A percentile compares a stretch with the other conserved stretches of the same genome.
Evolutionary conservation across 2,113 vertebrate genomes (phyloP).

Genomic region (Rhagologus leucostigma): DNA sequence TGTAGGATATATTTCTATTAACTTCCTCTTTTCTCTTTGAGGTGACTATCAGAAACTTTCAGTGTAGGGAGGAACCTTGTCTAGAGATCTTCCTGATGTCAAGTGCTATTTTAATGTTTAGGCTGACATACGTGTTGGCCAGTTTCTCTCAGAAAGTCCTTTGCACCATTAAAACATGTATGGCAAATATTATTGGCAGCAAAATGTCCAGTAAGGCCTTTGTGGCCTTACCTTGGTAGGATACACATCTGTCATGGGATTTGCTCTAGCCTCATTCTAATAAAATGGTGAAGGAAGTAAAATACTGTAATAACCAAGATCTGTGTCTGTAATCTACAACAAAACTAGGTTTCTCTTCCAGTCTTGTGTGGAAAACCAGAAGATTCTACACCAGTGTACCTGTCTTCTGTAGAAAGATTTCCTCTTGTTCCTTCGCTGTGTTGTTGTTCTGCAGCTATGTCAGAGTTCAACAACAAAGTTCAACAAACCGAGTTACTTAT

Average conservation of each 20-base stretch:
- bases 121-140: neutral
- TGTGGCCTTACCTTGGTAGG: neutral
- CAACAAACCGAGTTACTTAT: neutral
- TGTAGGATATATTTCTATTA: neutral
- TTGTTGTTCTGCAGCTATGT: neutral
- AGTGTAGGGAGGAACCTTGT: neutral
- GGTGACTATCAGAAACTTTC: neutral
- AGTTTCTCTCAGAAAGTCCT: neutral
- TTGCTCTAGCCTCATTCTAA: neutral
- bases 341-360: neutral
- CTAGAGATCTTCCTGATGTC: neutral
- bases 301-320: neutral
- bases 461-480: neutral
- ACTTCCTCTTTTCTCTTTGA: neutral
- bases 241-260: neutral
- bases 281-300: neutral
- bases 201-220: neutral
- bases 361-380: neutral
- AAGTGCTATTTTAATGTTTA: neutral
- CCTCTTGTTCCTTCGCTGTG: neutral
- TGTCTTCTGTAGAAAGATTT: neutral
- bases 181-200: neutral
- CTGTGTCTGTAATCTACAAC: neutral
- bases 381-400: too few relatives aligned
- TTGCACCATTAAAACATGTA: neutral